These are phyloP conservation scores for Oppia nitens DNA, from an alignment of 1,140 invertebrate genomes.

Conservation along the genomic window DNA sequence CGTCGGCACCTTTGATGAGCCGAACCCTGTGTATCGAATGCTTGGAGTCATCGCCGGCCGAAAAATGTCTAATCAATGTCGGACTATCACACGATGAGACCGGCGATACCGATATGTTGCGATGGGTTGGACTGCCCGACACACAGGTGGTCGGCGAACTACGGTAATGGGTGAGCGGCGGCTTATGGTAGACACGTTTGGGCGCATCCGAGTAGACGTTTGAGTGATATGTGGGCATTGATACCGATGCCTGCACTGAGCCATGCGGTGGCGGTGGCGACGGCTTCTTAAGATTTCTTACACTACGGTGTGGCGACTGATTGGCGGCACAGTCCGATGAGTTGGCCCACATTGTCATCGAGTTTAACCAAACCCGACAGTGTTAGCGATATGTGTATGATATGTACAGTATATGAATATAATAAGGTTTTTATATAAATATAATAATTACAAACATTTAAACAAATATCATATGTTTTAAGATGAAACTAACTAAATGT, in stretches of 20 bases:
- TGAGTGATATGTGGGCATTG: not conserved
- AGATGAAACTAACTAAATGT: too few relatives aligned
- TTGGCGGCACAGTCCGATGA: not conserved
- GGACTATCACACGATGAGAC: not conserved
- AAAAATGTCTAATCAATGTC: not conserved
- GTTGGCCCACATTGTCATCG: not conserved
- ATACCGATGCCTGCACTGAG: not conserved
- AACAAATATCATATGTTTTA: too few relatives aligned
- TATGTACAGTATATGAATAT: too few relatives aligned
- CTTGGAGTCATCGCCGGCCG: not conserved
- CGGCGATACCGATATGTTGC: not conserved
- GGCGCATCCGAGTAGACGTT: not conserved
- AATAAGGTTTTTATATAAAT: too few relatives aligned
- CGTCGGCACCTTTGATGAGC: not conserved
- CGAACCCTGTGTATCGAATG: not conserved
- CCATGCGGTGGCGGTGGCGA: not conserved
- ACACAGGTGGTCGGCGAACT: not conserved
- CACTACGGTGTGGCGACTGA: not conserved
- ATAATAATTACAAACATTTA: too few relatives aligned
- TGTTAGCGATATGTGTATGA: too few relatives aligned
- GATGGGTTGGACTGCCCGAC: not conserved
- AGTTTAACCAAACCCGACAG: too few relatives aligned
- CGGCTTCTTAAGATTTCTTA: not conserved
- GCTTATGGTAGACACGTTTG: not conserved
- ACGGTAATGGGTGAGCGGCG: not conserved